Evolutionary conservation across 37 sponge, comb jelly and placozoan species (phyloP).

Genomic region (Geodia barretti): DNA sequence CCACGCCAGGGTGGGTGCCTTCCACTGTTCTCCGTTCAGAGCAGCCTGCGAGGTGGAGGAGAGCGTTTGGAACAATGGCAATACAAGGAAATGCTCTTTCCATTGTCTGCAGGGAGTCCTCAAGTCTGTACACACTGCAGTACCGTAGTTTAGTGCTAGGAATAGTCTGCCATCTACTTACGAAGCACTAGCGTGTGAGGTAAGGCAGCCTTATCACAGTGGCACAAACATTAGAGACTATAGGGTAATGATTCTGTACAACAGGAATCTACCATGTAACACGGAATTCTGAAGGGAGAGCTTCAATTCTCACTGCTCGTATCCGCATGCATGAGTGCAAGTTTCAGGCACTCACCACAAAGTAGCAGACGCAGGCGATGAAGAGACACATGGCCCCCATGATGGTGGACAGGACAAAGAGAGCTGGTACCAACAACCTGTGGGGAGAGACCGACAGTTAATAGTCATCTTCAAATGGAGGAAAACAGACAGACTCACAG

Average conservation of each 20-base stretch:
- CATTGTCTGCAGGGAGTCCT: too few relatives aligned
- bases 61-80: neutral
- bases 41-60: slow-evolving; percentile 46
- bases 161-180: too few relatives aligned
- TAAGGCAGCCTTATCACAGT: too few relatives aligned
- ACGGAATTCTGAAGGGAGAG: neutral
- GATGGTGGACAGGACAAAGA: slow-evolving; percentile 68
- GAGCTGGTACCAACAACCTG: slow-evolving; percentile 50
- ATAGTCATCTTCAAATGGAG: neutral
- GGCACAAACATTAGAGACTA: neutral
- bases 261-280: neutral
- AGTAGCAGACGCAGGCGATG: slow-evolving; percentile 60
- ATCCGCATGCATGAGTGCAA: neutral
- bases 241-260: neutral
- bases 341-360: slow-evolving; percentile 39
- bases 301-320: neutral
- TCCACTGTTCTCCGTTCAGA: slow-evolving; percentile 74
- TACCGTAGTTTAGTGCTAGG: too few relatives aligned
- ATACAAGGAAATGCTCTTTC: neutral
- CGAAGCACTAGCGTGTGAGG: too few relatives aligned
- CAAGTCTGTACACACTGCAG: too few relatives aligned
- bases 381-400: slow-evolving; percentile 67
- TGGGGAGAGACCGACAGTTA: neutral
- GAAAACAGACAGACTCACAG: slow-evolving; percentile 46
- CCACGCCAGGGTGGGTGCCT: slow-evolving; percentile 73